These are phyloP conservation scores for Passerculus sandwichensis DNA, from an alignment of 2,797 vertebrate genomes.

Conservation along the genomic window DNA sequence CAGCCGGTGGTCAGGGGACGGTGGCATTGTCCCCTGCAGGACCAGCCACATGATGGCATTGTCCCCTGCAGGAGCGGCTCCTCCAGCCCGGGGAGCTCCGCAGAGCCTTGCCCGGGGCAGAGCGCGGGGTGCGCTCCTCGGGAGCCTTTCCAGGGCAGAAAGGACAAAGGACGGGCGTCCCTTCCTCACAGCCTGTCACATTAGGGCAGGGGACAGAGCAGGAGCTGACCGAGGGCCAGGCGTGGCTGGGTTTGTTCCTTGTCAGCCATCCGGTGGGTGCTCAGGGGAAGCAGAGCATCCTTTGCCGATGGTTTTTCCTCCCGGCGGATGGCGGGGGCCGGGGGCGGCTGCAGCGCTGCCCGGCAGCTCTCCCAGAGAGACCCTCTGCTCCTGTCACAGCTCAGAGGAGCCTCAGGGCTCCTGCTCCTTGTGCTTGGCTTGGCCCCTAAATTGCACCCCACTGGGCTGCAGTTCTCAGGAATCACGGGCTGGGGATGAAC, in stretches of 20 bases:
- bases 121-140: accelerated
- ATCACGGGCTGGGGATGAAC: background rate
- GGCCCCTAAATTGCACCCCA: background rate
- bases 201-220: background rate
- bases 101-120: background rate
- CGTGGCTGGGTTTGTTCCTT: background rate
- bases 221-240: background rate
- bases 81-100: background rate
- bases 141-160: background rate
- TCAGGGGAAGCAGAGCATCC: background rate
- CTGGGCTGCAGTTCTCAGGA: background rate
- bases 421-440: background rate
- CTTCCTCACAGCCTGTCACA: background rate
- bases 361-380: background rate
- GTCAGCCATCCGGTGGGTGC: background rate
- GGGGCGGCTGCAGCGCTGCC: background rate
- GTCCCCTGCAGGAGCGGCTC: background rate
- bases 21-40: background rate
- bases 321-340: background rate
- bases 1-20: background rate
- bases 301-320: background rate
- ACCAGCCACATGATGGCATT: background rate
- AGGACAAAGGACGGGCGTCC: background rate
- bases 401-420: accelerated
- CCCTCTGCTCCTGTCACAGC: background rate